A percentile compares a stretch with the other conserved stretches of the same genome.
These are phyloP conservation scores for Bryconaethiops microstoma DNA, from an alignment of 2,797 vertebrate genomes.

Conservation along the genomic window DNA sequence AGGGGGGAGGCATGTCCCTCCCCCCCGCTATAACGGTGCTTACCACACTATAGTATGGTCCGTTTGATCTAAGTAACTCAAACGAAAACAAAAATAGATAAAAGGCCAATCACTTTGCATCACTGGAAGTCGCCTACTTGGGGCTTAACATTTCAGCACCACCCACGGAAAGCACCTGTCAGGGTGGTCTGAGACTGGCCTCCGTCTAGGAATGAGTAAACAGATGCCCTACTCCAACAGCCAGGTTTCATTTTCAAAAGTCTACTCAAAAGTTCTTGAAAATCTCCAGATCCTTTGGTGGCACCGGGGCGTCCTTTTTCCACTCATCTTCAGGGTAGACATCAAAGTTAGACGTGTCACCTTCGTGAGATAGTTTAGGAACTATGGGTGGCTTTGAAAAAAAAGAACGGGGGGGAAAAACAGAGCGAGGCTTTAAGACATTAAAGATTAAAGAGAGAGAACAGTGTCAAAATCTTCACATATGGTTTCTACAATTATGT, in stretches of 20 bases:
- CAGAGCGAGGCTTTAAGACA: neutral
- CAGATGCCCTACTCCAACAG: constrained; percentile 7
- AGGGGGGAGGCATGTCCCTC: too few relatives aligned
- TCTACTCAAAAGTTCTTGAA: constrained; percentile 90
- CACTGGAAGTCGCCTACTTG: too few relatives aligned
- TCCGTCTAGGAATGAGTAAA: constrained; percentile 14
- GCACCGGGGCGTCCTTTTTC: constrained; percentile 83
- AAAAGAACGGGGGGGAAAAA: neutral
- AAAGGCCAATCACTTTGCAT: too few relatives aligned
- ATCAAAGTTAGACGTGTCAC: constrained; percentile 96
- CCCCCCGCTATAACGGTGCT: too few relatives aligned
- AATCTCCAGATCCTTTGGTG: constrained; percentile 89
- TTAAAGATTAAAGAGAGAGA: neutral
- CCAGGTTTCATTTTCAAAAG: neutral
- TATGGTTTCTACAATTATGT: neutral
- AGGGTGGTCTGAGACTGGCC: constrained; percentile 18
- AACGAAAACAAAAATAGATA: too few relatives aligned
- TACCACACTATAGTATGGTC: too few relatives aligned
- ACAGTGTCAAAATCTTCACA: neutral
- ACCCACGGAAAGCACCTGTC: too few relatives aligned
- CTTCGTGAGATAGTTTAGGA: constrained; percentile 91
- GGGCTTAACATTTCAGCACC: too few relatives aligned
- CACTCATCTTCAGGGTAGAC: constrained; percentile 93
- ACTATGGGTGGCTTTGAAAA: constrained; percentile 88
- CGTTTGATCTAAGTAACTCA: too few relatives aligned